Evolutionary conservation across 92 coral and sea anemone species (phyloP).

Genomic region (Umimayanthus kanabou): DNA sequence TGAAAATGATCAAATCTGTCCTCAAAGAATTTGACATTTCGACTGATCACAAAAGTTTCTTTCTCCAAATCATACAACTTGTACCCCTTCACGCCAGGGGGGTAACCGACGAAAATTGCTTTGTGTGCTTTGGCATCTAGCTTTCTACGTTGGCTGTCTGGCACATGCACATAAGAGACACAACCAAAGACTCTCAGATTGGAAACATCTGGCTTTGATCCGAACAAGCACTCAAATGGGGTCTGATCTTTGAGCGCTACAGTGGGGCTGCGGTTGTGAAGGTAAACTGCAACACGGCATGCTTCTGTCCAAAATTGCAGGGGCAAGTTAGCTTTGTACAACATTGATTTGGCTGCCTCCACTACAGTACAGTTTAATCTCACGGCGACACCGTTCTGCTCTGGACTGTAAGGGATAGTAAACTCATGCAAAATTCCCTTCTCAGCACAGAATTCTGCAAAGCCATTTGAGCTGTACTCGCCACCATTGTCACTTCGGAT

Average conservation of each 20-base stretch:
- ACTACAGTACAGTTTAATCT: conserved; percentile 59
- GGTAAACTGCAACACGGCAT: conserved; percentile 65
- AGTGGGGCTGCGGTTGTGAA: conserved; percentile 23
- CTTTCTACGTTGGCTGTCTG: conserved; percentile 51
- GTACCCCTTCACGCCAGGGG: too few relatives aligned
- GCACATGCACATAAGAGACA: conserved; percentile 60
- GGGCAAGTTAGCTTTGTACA: conserved; percentile 57
- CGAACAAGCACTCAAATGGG: conserved; percentile 55
- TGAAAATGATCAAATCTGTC: too few relatives aligned
- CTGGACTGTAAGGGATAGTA: conserved; percentile 66
- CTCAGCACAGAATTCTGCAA: conserved; percentile 56
- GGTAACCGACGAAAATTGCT: too few relatives aligned
- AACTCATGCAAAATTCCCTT: conserved; percentile 60
- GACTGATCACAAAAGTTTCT: too few relatives aligned
- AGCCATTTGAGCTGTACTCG: conserved; percentile 43
- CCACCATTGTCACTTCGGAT: conserved; percentile 28
- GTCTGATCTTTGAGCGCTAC: conserved; percentile 52
- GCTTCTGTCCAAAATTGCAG: conserved; percentile 70
- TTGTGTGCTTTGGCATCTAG: conserved; percentile 65
- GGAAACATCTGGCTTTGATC: conserved; percentile 31
- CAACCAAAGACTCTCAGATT: conserved; percentile 57
- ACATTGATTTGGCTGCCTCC: conserved; percentile 70
- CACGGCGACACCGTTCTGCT: conserved; percentile 68
- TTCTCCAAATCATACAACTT: too few relatives aligned
- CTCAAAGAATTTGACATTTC: too few relatives aligned